These are phyloP conservation scores for Drosophila meridionalis DNA, from an alignment of 2,888 invertebrate species.

Conservation along the genomic window DNA sequence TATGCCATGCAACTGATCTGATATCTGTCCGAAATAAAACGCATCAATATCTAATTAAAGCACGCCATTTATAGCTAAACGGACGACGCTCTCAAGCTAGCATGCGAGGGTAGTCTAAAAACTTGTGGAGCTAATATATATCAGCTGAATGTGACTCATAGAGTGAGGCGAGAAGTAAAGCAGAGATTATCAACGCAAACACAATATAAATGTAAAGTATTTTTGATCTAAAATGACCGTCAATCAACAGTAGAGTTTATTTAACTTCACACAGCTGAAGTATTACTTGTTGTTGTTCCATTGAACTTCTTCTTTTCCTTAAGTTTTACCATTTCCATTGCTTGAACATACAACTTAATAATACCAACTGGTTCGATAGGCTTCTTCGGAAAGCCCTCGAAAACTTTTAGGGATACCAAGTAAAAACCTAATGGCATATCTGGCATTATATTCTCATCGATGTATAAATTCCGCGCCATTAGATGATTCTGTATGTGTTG, in stretches of 20 bases:
- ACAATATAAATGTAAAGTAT: too few species aligned
- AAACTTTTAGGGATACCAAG: not conserved
- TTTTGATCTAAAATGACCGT: too few species aligned
- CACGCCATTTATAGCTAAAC: not conserved
- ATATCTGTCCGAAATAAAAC: not conserved
- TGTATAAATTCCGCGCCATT: conserved; percentile 12
- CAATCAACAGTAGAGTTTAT: not conserved
- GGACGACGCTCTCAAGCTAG: not conserved
- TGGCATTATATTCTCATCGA: conserved; percentile 25
- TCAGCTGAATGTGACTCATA: not conserved
- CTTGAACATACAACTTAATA: conserved; percentile 31
- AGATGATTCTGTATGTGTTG: conserved; percentile 29
- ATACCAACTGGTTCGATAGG: not conserved
- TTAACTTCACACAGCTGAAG: not conserved
- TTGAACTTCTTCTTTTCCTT: not conserved
- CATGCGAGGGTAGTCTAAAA: not conserved
- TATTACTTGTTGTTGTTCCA: not conserved
- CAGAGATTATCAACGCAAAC: too few species aligned
- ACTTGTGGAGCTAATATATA: not conserved
- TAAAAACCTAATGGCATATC: conserved; percentile 31
- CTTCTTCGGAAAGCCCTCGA: not conserved
- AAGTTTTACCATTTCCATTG: conserved; percentile 4
- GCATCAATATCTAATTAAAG: not conserved
- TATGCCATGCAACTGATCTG: not conserved
- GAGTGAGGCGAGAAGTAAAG: not conserved